A percentile compares a stretch with the other conserved stretches of the same genome.
phyloP scores from a whole-genome alignment of 2,888 invertebrate genomes.

The Lasioglossum villosulum region DNA sequence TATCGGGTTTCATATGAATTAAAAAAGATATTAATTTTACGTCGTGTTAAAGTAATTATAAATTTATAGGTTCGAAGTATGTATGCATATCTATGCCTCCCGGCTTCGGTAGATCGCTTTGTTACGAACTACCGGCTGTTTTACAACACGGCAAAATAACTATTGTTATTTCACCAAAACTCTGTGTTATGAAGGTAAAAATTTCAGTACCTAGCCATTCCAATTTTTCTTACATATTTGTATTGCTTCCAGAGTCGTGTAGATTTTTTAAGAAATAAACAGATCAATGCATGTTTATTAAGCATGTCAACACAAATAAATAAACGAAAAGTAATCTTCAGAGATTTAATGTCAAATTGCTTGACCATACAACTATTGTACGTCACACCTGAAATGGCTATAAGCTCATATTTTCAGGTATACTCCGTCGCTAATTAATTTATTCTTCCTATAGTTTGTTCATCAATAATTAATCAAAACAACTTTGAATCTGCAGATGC shows the following conservation, averaged over 20 bases:
- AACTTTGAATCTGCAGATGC: constrained; percentile 4
- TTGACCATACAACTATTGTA: constrained; percentile 36
- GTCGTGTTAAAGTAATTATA: neutral
- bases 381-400: constrained; percentile 14
- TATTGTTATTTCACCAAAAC: constrained; percentile 42
- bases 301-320: neutral
- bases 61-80: constrained; percentile 21
- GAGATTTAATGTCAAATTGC: constrained; percentile 19
- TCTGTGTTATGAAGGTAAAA: constrained; percentile 38
- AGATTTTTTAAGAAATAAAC: constrained; percentile 36
- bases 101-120: constrained; percentile 35
- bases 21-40: neutral
- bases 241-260: constrained; percentile 34
- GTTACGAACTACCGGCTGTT: constrained; percentile 41
- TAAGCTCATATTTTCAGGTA: constrained; percentile 21
- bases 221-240: neutral
- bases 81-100: constrained; percentile 41
- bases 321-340: constrained; percentile 14
- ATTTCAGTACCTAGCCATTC: neutral
- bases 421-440: neutral
- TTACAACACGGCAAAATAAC: constrained; percentile 17
- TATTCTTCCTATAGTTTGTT: neutral
- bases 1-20: neutral
- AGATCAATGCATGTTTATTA: constrained; percentile 30
- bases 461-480: neutral